Base-by-base conservation (phyloP, 2,797 vertebrate genomes). In the Anabacerthia variegaticeps region DNA sequence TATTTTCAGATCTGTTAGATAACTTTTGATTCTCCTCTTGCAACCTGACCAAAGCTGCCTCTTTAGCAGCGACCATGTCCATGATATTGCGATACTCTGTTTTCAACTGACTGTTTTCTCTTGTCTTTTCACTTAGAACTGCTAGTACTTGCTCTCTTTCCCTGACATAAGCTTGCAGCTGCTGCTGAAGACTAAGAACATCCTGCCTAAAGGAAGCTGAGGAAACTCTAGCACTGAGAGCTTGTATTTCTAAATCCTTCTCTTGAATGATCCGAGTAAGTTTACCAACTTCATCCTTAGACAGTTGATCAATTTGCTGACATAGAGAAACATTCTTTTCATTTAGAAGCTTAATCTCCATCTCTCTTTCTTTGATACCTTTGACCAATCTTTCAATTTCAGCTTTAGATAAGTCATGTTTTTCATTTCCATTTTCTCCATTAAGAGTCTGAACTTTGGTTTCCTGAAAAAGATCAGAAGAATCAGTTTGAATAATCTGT, bases 301-400 rank as follows among this genome's bases (percentile, higher is more conserved):
- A 99, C 83, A 99, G 97, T 94, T 99, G 99, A 93, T 99, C 99
- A 73, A 99, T 98, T 97, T 99, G 99, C 81, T 97, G 98, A 83
- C 98, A 98, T 68, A 99, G 89, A 8, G 98, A 98, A 37, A 99
- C 87, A 93, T 99, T 99, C 97, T 99, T 99, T 96, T 99, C 99
- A 65, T 99, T 99, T 51, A 99, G 97, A 92, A 99, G 98, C 88
- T 98, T 98, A 90, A 99, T 99, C 96, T 99, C 99, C 5, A 98
- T 98, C 89, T 99, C 99, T n/a, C 99, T 99, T 96, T 99, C 99
- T 96, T 99, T 99, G 92, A 99, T 99, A 82, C 99, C 99, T 95
- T 97, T 98, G 41, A 99, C 98, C 80, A 99, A 96, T 81, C 97
- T 98, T 76, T 99, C 98, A 14, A 99, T 98, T 94, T 99, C 99